A percentile compares a stretch with the other conserved stretches of the same genome.
These are phyloP conservation scores for Saccostrea echinata DNA, from an alignment of 1,140 invertebrate genomes.

Conservation along the genomic window DNA sequence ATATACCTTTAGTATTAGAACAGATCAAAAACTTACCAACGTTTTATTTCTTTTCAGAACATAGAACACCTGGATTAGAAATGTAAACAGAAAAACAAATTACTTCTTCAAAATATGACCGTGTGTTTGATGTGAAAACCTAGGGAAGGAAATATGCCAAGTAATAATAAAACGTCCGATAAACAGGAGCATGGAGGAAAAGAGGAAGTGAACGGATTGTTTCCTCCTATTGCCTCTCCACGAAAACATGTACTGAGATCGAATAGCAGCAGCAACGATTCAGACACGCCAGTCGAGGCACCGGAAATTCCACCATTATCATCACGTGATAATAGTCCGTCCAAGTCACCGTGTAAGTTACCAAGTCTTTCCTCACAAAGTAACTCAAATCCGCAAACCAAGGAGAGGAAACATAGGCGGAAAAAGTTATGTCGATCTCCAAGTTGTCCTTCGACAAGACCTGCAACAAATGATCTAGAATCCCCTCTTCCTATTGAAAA, in stretches of 20 bases:
- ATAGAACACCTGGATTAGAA: not conserved
- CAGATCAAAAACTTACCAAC: not conserved
- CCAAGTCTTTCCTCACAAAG: constrained; percentile 10
- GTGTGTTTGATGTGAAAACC: constrained; percentile 3
- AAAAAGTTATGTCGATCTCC: constrained; percentile 50
- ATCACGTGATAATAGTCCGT: constrained; percentile 17
- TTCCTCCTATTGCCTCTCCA: constrained; percentile 26
- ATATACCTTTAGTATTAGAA: not conserved
- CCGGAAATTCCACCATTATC: not conserved
- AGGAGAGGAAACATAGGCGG: constrained; percentile 31
- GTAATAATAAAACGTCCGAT: not conserved
- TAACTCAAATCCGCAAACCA: constrained; percentile 17
- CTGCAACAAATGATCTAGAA: constrained; percentile 9
- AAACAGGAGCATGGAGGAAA: not conserved
- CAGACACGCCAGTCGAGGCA: not conserved
- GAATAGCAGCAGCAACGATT: constrained; percentile 12
- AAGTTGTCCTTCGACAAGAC: constrained; percentile 52
- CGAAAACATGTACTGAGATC: constrained; percentile 22
- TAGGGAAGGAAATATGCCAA: not conserved
- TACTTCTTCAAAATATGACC: not conserved
- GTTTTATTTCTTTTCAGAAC: not conserved
- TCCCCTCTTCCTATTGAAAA: not conserved
- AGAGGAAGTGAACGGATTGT: not conserved
- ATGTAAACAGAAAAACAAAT: not conserved
- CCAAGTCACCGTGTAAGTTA: constrained; percentile 23